These are phyloP conservation scores for Trichacis sp. DNA, from an alignment of 2,888 invertebrate genomes.

Conservation along the genomic window DNA sequence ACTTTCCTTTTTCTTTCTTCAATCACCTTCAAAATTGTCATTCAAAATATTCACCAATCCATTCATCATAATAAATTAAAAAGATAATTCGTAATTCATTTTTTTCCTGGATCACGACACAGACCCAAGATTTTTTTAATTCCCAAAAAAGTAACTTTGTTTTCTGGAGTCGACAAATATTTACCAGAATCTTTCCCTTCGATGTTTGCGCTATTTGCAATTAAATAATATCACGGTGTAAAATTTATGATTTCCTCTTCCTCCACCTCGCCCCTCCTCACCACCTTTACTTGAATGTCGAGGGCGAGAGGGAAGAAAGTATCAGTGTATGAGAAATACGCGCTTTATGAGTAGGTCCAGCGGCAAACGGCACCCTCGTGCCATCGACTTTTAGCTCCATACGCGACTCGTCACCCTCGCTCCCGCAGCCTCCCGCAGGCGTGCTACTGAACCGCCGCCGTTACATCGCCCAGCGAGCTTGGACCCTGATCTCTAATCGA, in stretches of 20 bases:
- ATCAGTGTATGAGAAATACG: constrained; percentile 65
- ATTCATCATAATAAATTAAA: too few relatives aligned
- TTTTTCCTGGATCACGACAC: too few relatives aligned
- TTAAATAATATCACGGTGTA: constrained; percentile 67
- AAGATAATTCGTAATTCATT: too few relatives aligned
- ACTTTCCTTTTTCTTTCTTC: too few relatives aligned
- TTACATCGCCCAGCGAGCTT: constrained; percentile 17
- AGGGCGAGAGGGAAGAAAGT: constrained; percentile 48
- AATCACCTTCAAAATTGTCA: too few relatives aligned
- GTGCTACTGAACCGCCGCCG: constrained; percentile 3
- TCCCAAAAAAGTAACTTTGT: constrained; percentile 37
- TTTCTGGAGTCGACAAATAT: constrained; percentile 27
- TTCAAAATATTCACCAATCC: too few relatives aligned
- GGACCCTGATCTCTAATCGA: constrained; percentile 40
- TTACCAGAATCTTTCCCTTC: constrained; percentile 34
- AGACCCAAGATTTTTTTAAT: constrained; percentile 37
- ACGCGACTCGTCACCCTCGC: constrained; percentile 37
- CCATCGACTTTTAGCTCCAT: constrained; percentile 39
- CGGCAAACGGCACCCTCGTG: constrained; percentile 52
- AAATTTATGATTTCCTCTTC: constrained; percentile 60
- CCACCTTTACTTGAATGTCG: constrained; percentile 26
- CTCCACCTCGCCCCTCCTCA: constrained; percentile 22
- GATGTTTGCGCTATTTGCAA: constrained; percentile 61
- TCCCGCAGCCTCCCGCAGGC: constrained; percentile 12
- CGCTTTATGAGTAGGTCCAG: constrained; percentile 61